A percentile compares a stretch with the other conserved stretches of the same genome.
Conservation (phyloP, 2,888 invertebrate species). For the Folsomia candida region DNA sequence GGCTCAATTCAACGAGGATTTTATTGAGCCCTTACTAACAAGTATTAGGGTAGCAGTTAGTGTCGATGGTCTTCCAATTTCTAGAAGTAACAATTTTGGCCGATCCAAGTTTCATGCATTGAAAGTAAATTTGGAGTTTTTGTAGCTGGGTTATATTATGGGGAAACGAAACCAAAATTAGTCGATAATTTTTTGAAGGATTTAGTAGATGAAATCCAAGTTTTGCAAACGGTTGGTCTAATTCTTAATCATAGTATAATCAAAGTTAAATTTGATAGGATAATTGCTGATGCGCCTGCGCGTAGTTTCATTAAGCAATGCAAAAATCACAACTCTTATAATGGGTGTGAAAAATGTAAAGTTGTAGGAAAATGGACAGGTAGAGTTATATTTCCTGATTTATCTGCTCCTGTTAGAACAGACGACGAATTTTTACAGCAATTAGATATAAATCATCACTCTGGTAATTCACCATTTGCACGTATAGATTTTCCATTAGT, state of each 20-base stretch:
- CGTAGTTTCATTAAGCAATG: no score
- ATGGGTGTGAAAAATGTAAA: no score
- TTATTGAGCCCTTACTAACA: no score
- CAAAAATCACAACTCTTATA: no score
- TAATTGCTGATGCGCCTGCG: not conserved
- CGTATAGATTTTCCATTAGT: slow-evolving; percentile 46
- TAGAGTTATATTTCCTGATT: not conserved
- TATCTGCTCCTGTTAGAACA: not conserved
- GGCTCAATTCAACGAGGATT: no score
- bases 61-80: no score
- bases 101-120: no score
- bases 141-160: not conserved
- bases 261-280: not conserved
- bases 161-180: not conserved
- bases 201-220: not conserved
- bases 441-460: slow-evolving; percentile 26
- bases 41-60: no score
- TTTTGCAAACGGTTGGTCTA: not conserved
- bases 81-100: no score
- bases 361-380: not conserved
- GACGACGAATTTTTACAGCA: slow-evolving; percentile 19
- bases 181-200: not conserved
- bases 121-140: not conserved
- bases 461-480: slow-evolving; percentile 45
- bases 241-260: not conserved